Base-by-base conservation (phyloP, 2,797 vertebrate species). In the Jordanella pulchra region DNA sequence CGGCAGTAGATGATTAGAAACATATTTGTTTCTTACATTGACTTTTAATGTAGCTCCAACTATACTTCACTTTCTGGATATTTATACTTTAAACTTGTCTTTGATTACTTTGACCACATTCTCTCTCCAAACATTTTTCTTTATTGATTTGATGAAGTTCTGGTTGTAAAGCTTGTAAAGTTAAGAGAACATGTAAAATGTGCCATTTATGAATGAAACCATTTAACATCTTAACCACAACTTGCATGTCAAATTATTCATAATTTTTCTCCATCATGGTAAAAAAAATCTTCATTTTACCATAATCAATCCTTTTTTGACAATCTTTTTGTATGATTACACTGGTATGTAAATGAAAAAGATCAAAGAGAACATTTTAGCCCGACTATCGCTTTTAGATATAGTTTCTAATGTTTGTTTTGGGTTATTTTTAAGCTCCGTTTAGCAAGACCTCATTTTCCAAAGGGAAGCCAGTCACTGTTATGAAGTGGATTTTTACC, bases 41-140 rank as follows among this genome's bases (percentile, higher is more conserved):
- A 21, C 42, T 47, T 28, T 25, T 63, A 67, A 53, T n/a, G 71
- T 78, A 42, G 2, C 14, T 79, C 66, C 28, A 72, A 65, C 78
- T 77, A 69, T 81, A 79, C 63, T 69, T 32, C 17, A 56, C 45
- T 67, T 47, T 55, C 5, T 70, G 47, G 3, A 50, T 32, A 35
- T 39, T 21, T 10, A 35, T 12, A 1, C 4, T 60, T 60, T 60
- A 35, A 35, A 23, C 11, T 35, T 35, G 32, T 11, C 56, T 35
- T 35, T 60, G 30, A 28, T 30, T 3, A 15, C 11, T 45, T 60
- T 3, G 17, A 17, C 56, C 32, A 9, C 56, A 23, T 12, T 21
- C 1, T 39, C 5, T 39, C 56, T 1, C 18, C 32, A 45, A 12
- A 11, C 11, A 11, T 45, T 45, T 45, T 45, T 15, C 1, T 45